Evolutionary conservation across 2,797 vertebrate genomes (phyloP).

Genomic region (Epinephelus awoara): DNA sequence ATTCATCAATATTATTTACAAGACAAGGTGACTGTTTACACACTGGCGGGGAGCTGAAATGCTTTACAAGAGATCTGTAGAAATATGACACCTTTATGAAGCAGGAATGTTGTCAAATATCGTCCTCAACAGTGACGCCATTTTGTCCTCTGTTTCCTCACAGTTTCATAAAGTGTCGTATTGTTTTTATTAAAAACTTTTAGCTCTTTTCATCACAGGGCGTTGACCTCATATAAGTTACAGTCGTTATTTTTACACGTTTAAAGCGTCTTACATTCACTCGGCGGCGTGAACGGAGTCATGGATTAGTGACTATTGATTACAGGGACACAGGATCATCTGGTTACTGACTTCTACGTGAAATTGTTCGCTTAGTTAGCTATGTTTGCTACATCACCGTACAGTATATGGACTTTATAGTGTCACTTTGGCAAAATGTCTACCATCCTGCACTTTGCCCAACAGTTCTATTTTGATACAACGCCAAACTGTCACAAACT

Average conservation of each 20-base stretch:
- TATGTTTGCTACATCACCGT: conserved; percentile 44
- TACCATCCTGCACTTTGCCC: conserved; percentile 29
- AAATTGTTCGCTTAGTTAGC: conserved; percentile 25
- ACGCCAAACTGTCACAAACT: conserved; percentile 14
- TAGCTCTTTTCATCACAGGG: not conserved
- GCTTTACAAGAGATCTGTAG: conserved; percentile 36
- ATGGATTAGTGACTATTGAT: conserved; percentile 11
- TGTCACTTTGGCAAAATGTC: conserved; percentile 12
- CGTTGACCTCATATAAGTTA: not conserved
- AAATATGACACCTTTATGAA: conserved; percentile 22
- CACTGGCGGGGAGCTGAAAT: conserved; percentile 63
- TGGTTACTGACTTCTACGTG: conserved; percentile 34
- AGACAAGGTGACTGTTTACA: conserved; percentile 41
- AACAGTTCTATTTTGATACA: conserved; percentile 18
- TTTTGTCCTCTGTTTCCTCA: conserved; percentile 37
- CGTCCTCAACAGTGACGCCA: conserved; percentile 4
- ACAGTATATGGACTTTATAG: conserved; percentile 15
- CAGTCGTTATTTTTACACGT: conserved; percentile 50
- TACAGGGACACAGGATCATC: conserved; percentile 14
- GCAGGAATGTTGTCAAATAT: conserved; percentile 1
- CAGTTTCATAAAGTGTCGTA: conserved; percentile 45
- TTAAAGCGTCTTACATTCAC: conserved; percentile 40
- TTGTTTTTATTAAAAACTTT: not conserved
- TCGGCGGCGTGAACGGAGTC: conserved; percentile 40
- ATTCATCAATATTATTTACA: conserved; percentile 63